Base-by-base conservation (phyloP, 2,797 vertebrate species). In the Craterocephalus amniculus region DNA sequence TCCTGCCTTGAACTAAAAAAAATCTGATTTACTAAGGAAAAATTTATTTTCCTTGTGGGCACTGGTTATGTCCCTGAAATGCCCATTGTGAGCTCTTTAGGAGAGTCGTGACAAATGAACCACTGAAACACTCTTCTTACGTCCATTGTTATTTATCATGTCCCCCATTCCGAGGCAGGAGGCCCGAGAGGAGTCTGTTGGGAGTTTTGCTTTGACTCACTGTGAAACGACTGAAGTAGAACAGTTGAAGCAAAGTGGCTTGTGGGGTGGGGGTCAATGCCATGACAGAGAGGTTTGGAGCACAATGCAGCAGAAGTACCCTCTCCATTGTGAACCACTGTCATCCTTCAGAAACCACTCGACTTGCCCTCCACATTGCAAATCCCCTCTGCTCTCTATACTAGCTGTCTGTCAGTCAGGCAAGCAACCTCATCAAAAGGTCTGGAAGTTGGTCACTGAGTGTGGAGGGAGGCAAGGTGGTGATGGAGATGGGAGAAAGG, bases 261-360 rank as follows among this genome's bases (percentile, higher is more conserved):
- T 58, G 58, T 58, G 36, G 70, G 80, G 57, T 35, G 60, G 63
- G 65, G 66, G 79, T 64, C 6, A 61, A 29, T 45, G 61, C 65
- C 63, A 51, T 69, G 74, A 38, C 0, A 63, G 65, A 72, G 73
- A 75, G 70, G 71, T 75, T 85, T 70, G 56, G 78, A 68, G 70
- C 79, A 91, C 88, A 91, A 90, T 89, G 83, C 80, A 77, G 77
- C 73, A 83, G 76, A 80, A 91, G 91, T 88, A 83, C 90, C 86
- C 88, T 90, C 88, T 90, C 88, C 85, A 85, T 91, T 92, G 91
- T 94, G 84, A 90, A 79, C 87, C 78, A 90, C 92, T 94, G 92
- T 94, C 94, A 93, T 93, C 92, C 89, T 91, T 90, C 89, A 90
- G 77, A 86, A 84, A 74, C 85, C 85, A 89, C 92, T 94, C 89